Evolutionary conservation across 2,797 vertebrate genomes (phyloP).

Genomic region (Mormyrops boulengeri): DNA sequence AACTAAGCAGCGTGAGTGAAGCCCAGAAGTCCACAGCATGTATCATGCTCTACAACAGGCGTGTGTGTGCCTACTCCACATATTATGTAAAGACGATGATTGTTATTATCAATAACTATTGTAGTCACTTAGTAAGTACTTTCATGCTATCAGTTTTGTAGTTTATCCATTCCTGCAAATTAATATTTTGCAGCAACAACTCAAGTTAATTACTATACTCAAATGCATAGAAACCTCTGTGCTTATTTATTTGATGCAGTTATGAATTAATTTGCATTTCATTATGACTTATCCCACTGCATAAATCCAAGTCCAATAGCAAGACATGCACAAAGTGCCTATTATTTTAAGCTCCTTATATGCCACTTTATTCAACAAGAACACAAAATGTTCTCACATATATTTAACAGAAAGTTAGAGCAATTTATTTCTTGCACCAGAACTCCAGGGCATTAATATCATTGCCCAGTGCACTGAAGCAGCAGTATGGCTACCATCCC

Average conservation of each 20-base stretch:
- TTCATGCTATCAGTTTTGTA: background rate
- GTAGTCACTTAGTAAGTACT: background rate
- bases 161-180: conserved; percentile 1
- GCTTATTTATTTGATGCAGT: background rate
- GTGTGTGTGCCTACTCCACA: background rate
- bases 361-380: background rate
- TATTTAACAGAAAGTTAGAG: background rate
- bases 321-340: background rate
- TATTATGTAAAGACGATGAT: background rate
- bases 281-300: background rate
- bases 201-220: background rate
- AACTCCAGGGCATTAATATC: background rate
- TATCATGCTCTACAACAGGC: background rate
- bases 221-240: background rate
- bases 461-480: background rate
- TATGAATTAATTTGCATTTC: background rate
- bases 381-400: background rate
- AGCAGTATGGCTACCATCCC: background rate
- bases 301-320: background rate
- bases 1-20: conserved; percentile 75
- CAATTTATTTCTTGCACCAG: background rate
- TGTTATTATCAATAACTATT: background rate
- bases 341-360: background rate
- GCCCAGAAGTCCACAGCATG: background rate
- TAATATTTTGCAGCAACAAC: background rate